phyloP scores from a whole-genome alignment of 2,797 vertebrate genomes.

The Lycodopsis pacificus region DNA sequence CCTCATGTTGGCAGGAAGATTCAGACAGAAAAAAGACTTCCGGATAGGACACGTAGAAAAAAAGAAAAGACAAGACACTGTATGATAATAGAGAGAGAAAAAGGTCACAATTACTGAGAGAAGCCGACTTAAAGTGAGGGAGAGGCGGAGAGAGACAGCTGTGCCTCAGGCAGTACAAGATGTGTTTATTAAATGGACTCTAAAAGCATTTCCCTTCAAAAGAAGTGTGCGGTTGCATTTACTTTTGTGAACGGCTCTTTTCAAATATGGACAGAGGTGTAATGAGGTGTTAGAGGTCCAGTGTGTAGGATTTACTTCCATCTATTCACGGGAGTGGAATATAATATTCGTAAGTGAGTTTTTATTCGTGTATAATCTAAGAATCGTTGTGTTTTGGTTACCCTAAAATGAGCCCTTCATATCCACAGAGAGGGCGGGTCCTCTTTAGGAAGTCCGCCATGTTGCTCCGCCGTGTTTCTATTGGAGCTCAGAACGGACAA shows the following conservation, averaged over 20 bases:
- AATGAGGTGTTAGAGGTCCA: constrained; percentile 16
- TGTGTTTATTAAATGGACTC: constrained; percentile 79
- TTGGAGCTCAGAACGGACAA: too few species aligned
- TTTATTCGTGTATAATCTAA: not conserved
- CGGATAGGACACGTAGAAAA: not conserved
- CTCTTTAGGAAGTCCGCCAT: too few species aligned
- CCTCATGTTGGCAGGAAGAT: constrained; percentile 9
- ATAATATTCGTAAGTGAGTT: not conserved
- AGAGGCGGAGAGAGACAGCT: constrained; percentile 40
- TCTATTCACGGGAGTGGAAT: not conserved
- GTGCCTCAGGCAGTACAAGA: constrained; percentile 70
- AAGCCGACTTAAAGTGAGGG: constrained; percentile 33
- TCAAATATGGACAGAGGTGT: not conserved
- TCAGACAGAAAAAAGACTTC: constrained; percentile 11
- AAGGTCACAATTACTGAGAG: constrained; percentile 43
- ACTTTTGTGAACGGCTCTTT: constrained; percentile 19
- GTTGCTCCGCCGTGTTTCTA: too few species aligned
- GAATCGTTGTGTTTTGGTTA: too few species aligned
- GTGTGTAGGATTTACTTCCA: not conserved
- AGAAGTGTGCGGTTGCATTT: constrained; percentile 25
- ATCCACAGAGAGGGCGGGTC: too few species aligned
- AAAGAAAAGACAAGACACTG: not conserved
- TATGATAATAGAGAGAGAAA: constrained; percentile 38
- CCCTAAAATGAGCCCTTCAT: too few species aligned
- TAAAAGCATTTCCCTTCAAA: constrained; percentile 74